A percentile compares a stretch with the other conserved stretches of the same genome.
Conservation (phyloP, 2,888 invertebrate species). For the Brenthis hecate region DNA sequence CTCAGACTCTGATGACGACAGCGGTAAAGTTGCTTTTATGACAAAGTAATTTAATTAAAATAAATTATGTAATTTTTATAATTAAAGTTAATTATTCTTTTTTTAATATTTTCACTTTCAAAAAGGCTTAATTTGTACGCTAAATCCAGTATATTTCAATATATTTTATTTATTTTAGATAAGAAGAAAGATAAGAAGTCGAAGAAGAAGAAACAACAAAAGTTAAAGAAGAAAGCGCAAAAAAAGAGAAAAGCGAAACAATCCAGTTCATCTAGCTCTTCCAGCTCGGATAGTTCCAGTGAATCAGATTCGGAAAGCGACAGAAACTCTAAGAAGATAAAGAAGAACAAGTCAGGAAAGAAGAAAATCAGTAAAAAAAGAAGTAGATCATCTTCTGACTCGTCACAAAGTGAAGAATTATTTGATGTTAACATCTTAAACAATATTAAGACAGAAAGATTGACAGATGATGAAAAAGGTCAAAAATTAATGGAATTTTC, state of each 20-base stretch:
- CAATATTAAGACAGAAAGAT: constrained; percentile 72
- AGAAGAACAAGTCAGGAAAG: constrained; percentile 43
- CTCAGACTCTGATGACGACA: constrained; percentile 45
- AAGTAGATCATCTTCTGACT: constrained; percentile 56
- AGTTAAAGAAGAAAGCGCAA: constrained; percentile 58
- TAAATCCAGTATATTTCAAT: no score
- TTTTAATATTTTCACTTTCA: no score
- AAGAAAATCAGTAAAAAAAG: constrained; percentile 53
- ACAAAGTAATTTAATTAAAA: no score
- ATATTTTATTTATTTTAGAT: constrained; percentile 44
- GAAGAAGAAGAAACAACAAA: constrained; percentile 62
- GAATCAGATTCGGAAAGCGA: constrained; percentile 48
- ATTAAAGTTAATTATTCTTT: no score
- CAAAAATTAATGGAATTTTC: constrained; percentile 59
- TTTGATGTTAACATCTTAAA: constrained; percentile 72
- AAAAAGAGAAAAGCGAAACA: constrained; percentile 65
- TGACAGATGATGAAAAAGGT: constrained; percentile 67
- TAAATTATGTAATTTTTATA: no score
- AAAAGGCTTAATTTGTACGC: no score
- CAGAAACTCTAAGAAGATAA: constrained; percentile 42
- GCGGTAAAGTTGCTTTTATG: not conserved
- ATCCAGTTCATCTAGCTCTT: constrained; percentile 50
- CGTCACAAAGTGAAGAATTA: constrained; percentile 59
- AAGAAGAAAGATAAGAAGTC: constrained; percentile 60
- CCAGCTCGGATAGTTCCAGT: constrained; percentile 47